phyloP scores from a whole-genome alignment of 2,888 invertebrate genomes.

The Drosophila infuscata region DNA sequence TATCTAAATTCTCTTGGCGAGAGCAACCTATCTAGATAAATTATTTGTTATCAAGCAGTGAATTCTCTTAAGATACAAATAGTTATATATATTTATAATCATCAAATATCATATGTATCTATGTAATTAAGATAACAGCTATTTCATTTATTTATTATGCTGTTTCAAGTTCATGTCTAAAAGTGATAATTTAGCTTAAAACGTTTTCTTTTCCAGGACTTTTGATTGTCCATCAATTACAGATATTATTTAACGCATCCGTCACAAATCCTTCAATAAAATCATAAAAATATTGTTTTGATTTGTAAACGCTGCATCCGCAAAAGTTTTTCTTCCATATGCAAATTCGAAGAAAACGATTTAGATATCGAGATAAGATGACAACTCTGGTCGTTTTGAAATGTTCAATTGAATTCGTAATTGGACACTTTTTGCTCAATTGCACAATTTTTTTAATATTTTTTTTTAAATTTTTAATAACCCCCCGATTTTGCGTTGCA shows the following conservation, averaged over 20 bases:
- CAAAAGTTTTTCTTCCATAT: not conserved
- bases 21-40: not conserved
- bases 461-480: not conserved
- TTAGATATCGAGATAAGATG: not conserved
- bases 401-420: slow-evolving; percentile 25
- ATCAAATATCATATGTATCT: not conserved
- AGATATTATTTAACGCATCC: not conserved
- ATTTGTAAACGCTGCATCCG: not conserved
- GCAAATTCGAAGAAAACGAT: not conserved
- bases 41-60: not conserved
- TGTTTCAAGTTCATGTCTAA: not conserved
- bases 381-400: slow-evolving; percentile 1
- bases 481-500: slow-evolving; percentile 5
- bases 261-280: not conserved
- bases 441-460: slow-evolving; percentile 20
- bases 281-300: not conserved
- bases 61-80: not conserved
- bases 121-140: not conserved
- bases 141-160: not conserved
- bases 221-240: not conserved
- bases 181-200: not conserved
- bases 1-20: not conserved
- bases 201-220: not conserved
- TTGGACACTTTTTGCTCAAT: slow-evolving; percentile 28
- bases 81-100: too few species aligned